Base-by-base conservation (phyloP, 1,140 invertebrate species). In the Antheraea pernyi region DNA sequence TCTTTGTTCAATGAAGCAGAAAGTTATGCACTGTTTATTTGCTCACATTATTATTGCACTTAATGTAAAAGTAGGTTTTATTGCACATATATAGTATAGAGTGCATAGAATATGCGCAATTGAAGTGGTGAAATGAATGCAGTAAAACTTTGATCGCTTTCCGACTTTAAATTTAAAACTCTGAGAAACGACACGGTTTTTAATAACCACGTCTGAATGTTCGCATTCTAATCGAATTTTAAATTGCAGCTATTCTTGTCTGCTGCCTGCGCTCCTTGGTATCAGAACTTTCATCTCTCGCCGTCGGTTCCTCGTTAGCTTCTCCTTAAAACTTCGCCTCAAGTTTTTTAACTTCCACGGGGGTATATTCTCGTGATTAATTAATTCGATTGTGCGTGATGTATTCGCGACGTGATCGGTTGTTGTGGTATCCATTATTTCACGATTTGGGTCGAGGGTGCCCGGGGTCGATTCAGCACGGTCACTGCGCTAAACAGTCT, bases 211-310 rank as follows among this genome's bases (percentile, higher is more conserved):
- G 69, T 74, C 70, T 75, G 82, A 80, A 84, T 85, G 82, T 86
- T 89, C 85, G 80, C 89, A 91, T 91, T 89, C 83, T 90, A 90
- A 91, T 91, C 84, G 88, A 91, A 81, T 91, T 91, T 89, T 91
- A 91, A 91, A 91, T 91, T 91, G 87, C 87, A 89, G 81, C 78
- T 82, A 91, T 91, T 91, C 86, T 89, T 86, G 86, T 89, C 84
- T 87, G 80, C 78, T 82, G 59, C 7, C 69, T 67, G 84, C 81
- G 84, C 77, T 81, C 76, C 65, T 67, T 48, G 60, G 30, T 13
- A 73, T 68, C 74, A 83, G 78, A 89, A 89, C 84, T 89, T 89
- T 89, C 86, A 80, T 88, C 83, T 90, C 85, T 85, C 86, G 82
- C 89, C 88, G 74, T 79, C 77, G 75, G 83, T 79, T 79, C 81